Evolutionary conservation across 2,888 invertebrate genomes (phyloP).

Genomic region (Elysia crispata): DNA sequence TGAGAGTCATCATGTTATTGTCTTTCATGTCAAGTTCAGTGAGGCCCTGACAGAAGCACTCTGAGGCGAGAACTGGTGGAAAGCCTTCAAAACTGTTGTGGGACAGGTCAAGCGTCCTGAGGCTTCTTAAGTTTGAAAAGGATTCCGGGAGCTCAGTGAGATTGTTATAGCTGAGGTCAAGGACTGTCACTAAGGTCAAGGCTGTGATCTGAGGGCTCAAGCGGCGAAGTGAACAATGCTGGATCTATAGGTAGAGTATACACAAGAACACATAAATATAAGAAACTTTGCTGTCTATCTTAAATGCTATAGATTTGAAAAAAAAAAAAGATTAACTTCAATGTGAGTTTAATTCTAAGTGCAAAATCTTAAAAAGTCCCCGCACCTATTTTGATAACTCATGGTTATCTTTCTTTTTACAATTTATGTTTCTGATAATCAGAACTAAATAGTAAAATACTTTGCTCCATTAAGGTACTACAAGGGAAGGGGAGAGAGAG

Average conservation of each 20-base stretch:
- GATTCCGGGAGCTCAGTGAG: constrained; percentile 26
- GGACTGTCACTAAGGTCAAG: not conserved
- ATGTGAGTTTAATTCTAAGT: too few species aligned
- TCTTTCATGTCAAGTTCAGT: constrained; percentile 27
- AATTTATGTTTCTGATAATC: too few species aligned
- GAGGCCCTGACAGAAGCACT: constrained; percentile 3
- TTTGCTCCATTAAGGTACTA: too few species aligned
- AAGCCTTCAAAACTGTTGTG: constrained; percentile 22
- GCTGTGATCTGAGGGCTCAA: constrained; percentile 39
- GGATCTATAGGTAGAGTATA: constrained; percentile 14
- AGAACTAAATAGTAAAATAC: too few species aligned
- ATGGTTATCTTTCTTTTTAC: too few species aligned
- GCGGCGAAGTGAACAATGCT: constrained; percentile 24
- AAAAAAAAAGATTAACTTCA: not conserved
- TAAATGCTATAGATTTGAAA: constrained; percentile 3
- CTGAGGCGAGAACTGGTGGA: constrained; percentile 23
- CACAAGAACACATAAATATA: too few species aligned
- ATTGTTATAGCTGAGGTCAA: constrained; percentile 36
- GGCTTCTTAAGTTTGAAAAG: constrained; percentile 16
- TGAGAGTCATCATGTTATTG: constrained; percentile 24
- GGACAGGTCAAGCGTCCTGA: constrained; percentile 24
- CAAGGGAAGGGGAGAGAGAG: too few species aligned
- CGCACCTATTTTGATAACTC: too few species aligned
- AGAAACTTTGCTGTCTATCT: too few species aligned
- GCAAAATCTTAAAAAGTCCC: too few species aligned